Evolutionary conservation across 2,113 vertebrate genomes (phyloP), one percentile per base, ranked within the genome.

Genomic region (Jacana jacana): DNA sequence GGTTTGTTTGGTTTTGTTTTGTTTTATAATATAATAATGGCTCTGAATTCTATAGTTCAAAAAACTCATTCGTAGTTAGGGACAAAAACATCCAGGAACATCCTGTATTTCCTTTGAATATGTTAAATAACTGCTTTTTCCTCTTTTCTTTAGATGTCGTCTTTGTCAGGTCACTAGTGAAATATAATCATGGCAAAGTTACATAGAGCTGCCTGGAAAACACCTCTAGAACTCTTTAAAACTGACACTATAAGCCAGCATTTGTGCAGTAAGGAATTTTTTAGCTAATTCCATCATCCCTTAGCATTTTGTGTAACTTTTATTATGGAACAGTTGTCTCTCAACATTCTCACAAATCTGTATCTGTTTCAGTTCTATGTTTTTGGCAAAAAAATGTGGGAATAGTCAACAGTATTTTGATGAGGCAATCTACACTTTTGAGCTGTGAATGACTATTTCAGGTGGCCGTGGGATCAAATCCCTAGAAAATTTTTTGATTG

Each of bases 101-200:
- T 6, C 7, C 55, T 58, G 20, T 4, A 25, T 73, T 63, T 89
- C 9, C 6, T 52, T 39, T 27, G 10, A 4, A 4, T 37, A 63
- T 85, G 75, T 40, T 15, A 52, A 54, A 65, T 27, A 77, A 7
- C 1, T 31, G 3, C 0, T 4, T n/a, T 66, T 24, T 37, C 1
- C 1, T 37, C 18, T 68, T 9, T 86, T 87, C 22, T 23, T 72
- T 89, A 58, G 25, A 90, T 22, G 44, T 31, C 23, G 6, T 72
- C 16, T n/a, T 80, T 86, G 27, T 35, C 5, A 49, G 5, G 18
- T 46, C 31, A 40, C 2, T 37, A 88, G 11, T 15, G 25, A 52
- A 80, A 39, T 57, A 40, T 15, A 1, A 86, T 9, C 75, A 15
- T 2, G 1, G 25, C 17, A 42, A 81, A 65, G 4, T 35, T 37